Evolutionary conservation across 1,140 invertebrate species (phyloP), one percentile per base, ranked within the genome.

Genomic region (Aphelinus atriplicis): DNA sequence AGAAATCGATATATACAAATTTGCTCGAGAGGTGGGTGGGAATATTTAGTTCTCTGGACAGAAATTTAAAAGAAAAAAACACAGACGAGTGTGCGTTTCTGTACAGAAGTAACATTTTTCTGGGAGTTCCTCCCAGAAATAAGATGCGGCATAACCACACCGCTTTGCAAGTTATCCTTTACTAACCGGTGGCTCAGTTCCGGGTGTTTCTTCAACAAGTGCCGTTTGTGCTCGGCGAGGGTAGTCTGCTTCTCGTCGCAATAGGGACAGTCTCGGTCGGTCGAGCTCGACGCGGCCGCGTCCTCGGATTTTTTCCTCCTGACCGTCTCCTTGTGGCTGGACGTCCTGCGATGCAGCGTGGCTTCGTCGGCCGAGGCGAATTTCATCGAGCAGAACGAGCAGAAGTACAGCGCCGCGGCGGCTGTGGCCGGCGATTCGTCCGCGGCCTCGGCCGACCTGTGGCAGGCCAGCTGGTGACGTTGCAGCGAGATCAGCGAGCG

Each of bases 161-260:
- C 26, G 26, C 42, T 60, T 60, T 60, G 4, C 58, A n/a, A 43
- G 3, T 60, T 64, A 63, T 55, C 51, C 65, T 62, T 48, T 42
- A 70, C 26, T 26, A 70, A 90, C 90, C 88, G 90, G 73, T 88
- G 85, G 76, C 87, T 89, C 46, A 86, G 80, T 60, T 92, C 87
- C 0, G 89, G 89, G 87, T 96, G 94, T 50, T 86, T 75, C n/a
- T 85, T 80, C 7, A 90, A 81, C 5, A 95, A 87, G 84, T 96
- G 95, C 42, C 90, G 84, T 77, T 93, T 92, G 5, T 94, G 85
- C 26, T 90, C 86, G 1, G 90, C 78, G 1, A 93, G 81, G 77
- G 91, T 91, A 6, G 82, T 71, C 2, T 89, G 86, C 50, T 84
- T 82, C 26, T 85, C 83, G 1, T 84, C 78, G 78, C 93, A 94